These are phyloP conservation scores for Oreocharis arfaki DNA, from an alignment of 2,113 vertebrate genomes.

Conservation along the genomic window DNA sequence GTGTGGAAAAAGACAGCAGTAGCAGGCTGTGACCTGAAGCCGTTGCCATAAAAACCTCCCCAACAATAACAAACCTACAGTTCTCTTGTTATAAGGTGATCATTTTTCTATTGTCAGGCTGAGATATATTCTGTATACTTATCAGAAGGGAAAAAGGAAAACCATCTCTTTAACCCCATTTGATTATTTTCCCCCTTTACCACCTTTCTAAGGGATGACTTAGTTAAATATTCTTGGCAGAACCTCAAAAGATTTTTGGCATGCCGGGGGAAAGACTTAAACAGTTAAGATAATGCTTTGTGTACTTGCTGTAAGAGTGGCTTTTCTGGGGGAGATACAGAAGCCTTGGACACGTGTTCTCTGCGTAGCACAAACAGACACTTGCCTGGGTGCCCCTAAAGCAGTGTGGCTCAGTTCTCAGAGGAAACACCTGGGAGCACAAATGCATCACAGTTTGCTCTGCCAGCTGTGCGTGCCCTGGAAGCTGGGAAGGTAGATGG, in stretches of 20 bases:
- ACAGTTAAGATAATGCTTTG: neutral
- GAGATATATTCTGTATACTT: neutral
- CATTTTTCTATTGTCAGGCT: neutral
- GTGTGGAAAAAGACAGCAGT: neutral
- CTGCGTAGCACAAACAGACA: neutral
- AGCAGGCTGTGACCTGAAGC: neutral
- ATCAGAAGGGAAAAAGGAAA: neutral
- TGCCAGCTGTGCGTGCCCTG: neutral
- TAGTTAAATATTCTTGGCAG: neutral
- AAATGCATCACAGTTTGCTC: neutral
- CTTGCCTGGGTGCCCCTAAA: neutral
- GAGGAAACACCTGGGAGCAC: neutral
- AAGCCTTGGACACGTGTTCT: neutral
- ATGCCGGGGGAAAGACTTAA: neutral
- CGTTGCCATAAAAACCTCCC: neutral
- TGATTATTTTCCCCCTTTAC: neutral
- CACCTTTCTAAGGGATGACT: neutral
- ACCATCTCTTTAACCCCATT: neutral
- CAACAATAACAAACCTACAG: neutral
- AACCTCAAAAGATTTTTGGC: neutral
- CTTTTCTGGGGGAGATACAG: neutral
- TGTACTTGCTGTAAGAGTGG: neutral
- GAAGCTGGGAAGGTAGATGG: neutral
- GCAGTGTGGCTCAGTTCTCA: neutral
- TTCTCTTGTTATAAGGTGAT: neutral